Base-by-base conservation (phyloP, 2,113 vertebrate genomes). In the Charina bottae region DNA sequence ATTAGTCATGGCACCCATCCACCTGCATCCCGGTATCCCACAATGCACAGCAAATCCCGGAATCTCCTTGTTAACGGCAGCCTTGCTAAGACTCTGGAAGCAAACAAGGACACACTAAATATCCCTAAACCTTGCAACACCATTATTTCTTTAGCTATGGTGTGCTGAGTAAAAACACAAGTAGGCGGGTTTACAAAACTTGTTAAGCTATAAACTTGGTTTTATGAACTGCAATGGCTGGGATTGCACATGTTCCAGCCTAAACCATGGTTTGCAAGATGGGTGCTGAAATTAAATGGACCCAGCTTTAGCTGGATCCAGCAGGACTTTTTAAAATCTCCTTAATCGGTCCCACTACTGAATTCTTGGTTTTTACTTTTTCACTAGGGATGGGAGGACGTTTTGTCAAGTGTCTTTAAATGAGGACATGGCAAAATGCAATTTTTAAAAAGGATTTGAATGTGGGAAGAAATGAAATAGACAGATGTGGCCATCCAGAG, bases 51-150 rank as follows among this genome's bases (percentile, higher is more conserved):
- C 94, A 93, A 98, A 95, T 1, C 97, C 97, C 62, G 96, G 97
- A 91, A 98, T 98, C 95, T 98, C 98, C 92, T 98, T 98, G 90
- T 97, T 97, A 85, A 97, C 97, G 90, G 98, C 97, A 68, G 97
- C 96, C 93, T 98, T 97, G 10, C 96, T 96, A 93, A 97, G 98
- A 86, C 97, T 97, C 98, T 98, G 94, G 15, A 90, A 92, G 84
- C 28, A 0, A 96, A 88, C 17, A 95, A 84, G 46, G 90, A 78
- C 15, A 78, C n/a, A 19, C 19, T 13, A 17, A 37, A 72, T 19
- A 4, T 0, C 28, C 3, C 5, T 2, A 78, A 78, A 1, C 12
- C 28, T 68, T 15, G 62, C 68, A 19, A 78, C 6, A 6, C 68
- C 68, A 19, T 0, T 1, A 37, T 78, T 78, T 78, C 33, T 19